Evolutionary conservation across 2,797 vertebrate genomes (phyloP).

Genomic region (Ctenosaura bakeri): DNA sequence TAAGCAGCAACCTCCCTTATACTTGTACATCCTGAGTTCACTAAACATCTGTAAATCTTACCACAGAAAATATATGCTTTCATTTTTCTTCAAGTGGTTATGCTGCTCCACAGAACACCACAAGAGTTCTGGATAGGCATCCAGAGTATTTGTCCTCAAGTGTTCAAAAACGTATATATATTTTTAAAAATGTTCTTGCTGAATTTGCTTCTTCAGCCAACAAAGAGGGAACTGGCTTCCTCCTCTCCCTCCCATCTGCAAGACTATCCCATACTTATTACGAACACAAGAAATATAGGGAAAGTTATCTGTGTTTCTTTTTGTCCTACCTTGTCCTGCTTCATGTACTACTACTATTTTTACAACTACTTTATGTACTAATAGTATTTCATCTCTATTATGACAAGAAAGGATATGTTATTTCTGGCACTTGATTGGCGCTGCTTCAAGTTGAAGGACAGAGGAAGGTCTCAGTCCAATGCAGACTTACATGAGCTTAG

Average conservation of each 20-base stretch:
- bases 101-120: background rate
- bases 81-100: background rate
- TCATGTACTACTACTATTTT: too few species aligned
- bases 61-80: background rate
- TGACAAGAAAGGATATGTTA: background rate
- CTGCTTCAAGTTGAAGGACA: background rate
- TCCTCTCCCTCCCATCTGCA: background rate
- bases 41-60: background rate
- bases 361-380: too few species aligned
- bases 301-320: too few species aligned
- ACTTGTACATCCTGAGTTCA: background rate
- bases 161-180: background rate
- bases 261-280: background rate
- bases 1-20: background rate
- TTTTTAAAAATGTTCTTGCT: background rate
- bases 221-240: background rate
- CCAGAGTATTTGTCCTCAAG: background rate
- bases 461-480: background rate
- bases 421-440: background rate
- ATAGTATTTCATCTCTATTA: background rate
- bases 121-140: background rate
- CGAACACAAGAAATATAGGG: too few species aligned
- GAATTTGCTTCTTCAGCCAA: background rate
- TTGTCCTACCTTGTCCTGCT: too few species aligned
- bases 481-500: background rate